Base-by-base conservation (phyloP, 2,797 vertebrate genomes). In the Alcedo atthis region DNA sequence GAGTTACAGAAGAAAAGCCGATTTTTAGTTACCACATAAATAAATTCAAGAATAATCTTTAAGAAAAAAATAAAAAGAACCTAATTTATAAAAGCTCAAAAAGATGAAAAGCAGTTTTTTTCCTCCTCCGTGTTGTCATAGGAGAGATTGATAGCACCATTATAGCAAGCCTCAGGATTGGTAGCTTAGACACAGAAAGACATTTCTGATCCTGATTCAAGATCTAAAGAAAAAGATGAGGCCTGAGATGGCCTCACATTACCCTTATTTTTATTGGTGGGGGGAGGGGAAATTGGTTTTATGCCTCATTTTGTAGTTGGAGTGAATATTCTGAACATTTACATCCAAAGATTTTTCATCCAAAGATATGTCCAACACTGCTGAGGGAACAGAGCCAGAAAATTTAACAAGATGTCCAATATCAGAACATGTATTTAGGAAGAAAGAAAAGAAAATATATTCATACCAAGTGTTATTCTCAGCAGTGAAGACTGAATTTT, bases 151-250 rank as follows among this genome's bases (percentile, higher is more conserved):
- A 95, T 89, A 77, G 49, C 79, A 85, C 75, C 28, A 77, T 85
- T 87, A 87, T 42, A 92, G 81, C 61, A 89, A 89, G 57, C 25
- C 35, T 93, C 37, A 77, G 79, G 48, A 89, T 45, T 63, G 9
- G 30, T 74, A 80, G 35, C 45, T 87, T 37, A 87, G 35, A 74
- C 77, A 26, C 45, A 82, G n/a, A 61, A 7, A 87, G 64, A 91
- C 64, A 74, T 92, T 92, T 92, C 57, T 89, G 71, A 87, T 57
- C 26, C 90, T 64, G 73, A 85, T 77, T 94, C 89, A 93, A 92
- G 40, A 87, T 45, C 15, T 61, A 46, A 80, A 48, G 32, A 81
- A 71, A 37, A 83, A 90, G 48, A 92, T 12, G 59, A 40, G 37
- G 35, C 26, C 54, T 91, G 61, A 89, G 57, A 69, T 59, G 87